Conservation (phyloP, 2,888 invertebrate species). For the Aspidapion aeneum region DNA sequence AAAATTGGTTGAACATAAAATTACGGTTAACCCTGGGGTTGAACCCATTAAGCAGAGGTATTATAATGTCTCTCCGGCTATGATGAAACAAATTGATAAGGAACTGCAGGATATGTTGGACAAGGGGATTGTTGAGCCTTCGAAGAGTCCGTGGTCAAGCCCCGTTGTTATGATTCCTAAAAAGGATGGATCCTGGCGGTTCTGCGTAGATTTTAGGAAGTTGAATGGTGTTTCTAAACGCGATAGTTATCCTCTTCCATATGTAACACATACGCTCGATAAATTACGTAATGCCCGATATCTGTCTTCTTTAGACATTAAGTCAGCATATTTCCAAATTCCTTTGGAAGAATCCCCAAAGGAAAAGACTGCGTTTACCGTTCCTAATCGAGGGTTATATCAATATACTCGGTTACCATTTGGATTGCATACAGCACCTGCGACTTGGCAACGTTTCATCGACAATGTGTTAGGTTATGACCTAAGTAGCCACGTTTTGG, state of each 20-base stretch:
- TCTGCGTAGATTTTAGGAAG: conserved; percentile 35
- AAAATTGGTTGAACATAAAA: too few species aligned
- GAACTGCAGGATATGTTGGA: too few species aligned
- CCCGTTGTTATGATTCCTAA: too few species aligned
- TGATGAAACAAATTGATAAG: too few species aligned
- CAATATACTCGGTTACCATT: conserved; percentile 37
- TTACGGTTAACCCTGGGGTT: too few species aligned
- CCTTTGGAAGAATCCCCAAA: neutral
- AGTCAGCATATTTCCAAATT: neutral
- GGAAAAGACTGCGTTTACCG: conserved; percentile 14
- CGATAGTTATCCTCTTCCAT: conserved; percentile 37
- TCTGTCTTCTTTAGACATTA: conserved; percentile 32
- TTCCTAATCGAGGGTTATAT: conserved; percentile 31
- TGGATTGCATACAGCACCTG: conserved; percentile 32
- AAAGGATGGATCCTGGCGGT: too few species aligned
- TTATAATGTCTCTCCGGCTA: too few species aligned
- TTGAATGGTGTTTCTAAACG: conserved; percentile 34
- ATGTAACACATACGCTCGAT: conserved; percentile 34
- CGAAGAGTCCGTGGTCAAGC: too few species aligned
- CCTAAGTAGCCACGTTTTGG: neutral
- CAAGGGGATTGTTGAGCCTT: too few species aligned
- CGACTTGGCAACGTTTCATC: conserved; percentile 31
- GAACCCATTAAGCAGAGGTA: too few species aligned
- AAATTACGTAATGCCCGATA: conserved; percentile 33
- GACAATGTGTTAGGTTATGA: conserved; percentile 10